These are phyloP conservation scores for Tympanoctomys barrerae DNA, from an alignment of 2,797 vertebrate genomes.

Conservation along the genomic window DNA sequence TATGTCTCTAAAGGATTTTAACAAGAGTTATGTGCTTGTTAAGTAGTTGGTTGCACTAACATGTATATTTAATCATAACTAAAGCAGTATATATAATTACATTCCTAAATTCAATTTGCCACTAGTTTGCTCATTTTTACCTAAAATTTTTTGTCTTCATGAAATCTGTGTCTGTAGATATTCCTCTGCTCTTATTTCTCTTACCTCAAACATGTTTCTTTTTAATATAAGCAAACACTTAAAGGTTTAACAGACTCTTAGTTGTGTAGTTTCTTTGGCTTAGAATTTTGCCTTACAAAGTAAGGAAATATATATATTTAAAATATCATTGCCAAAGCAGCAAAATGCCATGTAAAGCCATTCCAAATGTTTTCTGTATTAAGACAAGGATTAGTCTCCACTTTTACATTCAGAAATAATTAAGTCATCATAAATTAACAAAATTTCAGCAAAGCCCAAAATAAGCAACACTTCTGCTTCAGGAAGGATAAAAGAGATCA, in stretches of 20 bases:
- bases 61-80: slow-evolving; percentile 13
- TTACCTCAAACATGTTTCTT: slow-evolving; percentile 23
- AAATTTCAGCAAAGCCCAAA: slow-evolving; percentile 38
- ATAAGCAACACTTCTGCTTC: slow-evolving; percentile 4
- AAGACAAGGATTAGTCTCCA: background rate
- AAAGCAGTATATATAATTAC: slow-evolving; percentile 49
- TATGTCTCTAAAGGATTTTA: slow-evolving; percentile 46
- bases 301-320: slow-evolving; percentile 41
- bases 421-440: slow-evolving; percentile 31
- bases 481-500: slow-evolving; percentile 1
- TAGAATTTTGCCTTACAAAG: slow-evolving; percentile 27
- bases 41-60: slow-evolving; percentile 17
- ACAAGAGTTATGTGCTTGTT: slow-evolving; percentile 8
- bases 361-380: slow-evolving; percentile 2
- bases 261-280: slow-evolving; percentile 2
- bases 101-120: slow-evolving; percentile 21
- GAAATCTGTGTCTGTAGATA: slow-evolving; percentile 30
- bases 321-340: slow-evolving; percentile 31
- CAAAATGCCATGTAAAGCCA: slow-evolving; percentile 8
- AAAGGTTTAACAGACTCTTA: slow-evolving; percentile 15
- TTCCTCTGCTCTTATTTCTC: background rate
- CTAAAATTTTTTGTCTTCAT: slow-evolving; percentile 41
- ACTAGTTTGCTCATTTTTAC: background rate
- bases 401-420: slow-evolving; percentile 32
- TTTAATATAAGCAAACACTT: slow-evolving; percentile 52